Evolutionary conservation across 1,140 invertebrate species (phyloP).

Genomic region (Muscidifurax raptorellus): DNA sequence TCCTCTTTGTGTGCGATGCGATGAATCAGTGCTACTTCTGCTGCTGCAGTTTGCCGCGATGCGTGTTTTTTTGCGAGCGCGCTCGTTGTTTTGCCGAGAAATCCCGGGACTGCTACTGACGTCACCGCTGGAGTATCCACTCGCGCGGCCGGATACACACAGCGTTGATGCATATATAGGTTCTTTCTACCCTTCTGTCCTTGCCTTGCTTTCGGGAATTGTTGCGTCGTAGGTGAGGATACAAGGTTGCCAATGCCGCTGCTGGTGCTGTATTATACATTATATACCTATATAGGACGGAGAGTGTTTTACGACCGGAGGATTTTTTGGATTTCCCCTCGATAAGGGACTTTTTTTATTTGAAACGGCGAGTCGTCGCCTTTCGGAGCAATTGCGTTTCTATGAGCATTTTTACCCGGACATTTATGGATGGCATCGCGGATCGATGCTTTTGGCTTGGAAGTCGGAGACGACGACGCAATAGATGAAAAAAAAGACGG

Average conservation of each 20-base stretch:
- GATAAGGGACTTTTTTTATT: too few species aligned
- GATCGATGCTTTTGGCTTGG: too few species aligned
- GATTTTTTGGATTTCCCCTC: not conserved
- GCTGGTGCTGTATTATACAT: too few species aligned
- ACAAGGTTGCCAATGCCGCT: not conserved
- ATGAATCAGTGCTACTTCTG: slow-evolving; percentile 31
- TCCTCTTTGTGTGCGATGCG: not conserved
- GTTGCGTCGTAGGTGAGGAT: not conserved
- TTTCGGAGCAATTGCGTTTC: too few species aligned
- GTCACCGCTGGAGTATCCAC: not conserved
- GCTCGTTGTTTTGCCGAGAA: not conserved
- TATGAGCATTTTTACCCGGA: too few species aligned
- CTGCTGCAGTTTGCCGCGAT: not conserved
- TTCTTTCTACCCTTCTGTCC: not conserved
- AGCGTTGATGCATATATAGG: not conserved
- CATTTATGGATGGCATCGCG: too few species aligned
- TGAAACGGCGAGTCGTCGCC: too few species aligned
- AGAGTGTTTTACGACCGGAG: too few species aligned
- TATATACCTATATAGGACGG: too few species aligned
- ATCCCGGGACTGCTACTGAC: slow-evolving; percentile 19
- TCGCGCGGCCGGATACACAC: not conserved
- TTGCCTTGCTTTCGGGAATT: slow-evolving; percentile 27
- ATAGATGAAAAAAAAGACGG: too few species aligned
- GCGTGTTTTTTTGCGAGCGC: not conserved
- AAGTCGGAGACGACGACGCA: too few species aligned